Evolutionary conservation across 37 sponge, comb jelly and placozoan genomes (phyloP), one percentile per base, ranked within the genome.

Genomic region (Chondrilla cf. caribensis): DNA sequence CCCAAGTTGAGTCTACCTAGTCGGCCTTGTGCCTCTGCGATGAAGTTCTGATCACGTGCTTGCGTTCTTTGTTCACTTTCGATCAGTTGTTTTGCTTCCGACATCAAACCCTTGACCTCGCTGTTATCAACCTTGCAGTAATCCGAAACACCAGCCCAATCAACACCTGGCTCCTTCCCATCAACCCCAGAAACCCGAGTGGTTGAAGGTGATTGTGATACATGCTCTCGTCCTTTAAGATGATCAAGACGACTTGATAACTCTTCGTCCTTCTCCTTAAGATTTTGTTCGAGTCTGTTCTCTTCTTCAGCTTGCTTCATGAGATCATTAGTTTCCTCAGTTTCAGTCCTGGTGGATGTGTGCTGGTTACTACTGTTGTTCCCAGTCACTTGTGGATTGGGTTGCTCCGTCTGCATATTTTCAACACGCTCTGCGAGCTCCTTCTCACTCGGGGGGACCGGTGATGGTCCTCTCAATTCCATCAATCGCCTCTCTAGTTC

Each of bases 301-400:
- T 87, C 90, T 54, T 90, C 94, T 18, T 76, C 26, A 29, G 64
- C 79, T 67, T 90, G 79, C 40, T 89, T 81, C 32, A 93, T 78
- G 7, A 93, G 80, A 22, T 87, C 59, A 37, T 85, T 39, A 7
- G 91, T 44, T 60, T 93, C 62, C 39, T 89, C 87, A n/a, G 72
- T 54, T 70, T 84, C 86, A 38, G 93, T 92, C 35, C 80, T 83
- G 17, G 41, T 28, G 37, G 54, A 37, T 29, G 44, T 8, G 8
- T 33, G 22, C 15, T 11, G 5, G n/a, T 31, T 26, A 65, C 38
- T 38, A 9, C 32, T 29, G 59, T 40, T 3, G 24, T 33, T 15
- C 33, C 38, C 24, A 32, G 3, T 24, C 28, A 11, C 47, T 39
- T 41, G 32, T 36, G 39, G 42, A 18, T 3, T 21, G 42, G 40